Base-by-base conservation (phyloP, 2,888 invertebrate genomes). In the Nephrotoma flavescens region DNA sequence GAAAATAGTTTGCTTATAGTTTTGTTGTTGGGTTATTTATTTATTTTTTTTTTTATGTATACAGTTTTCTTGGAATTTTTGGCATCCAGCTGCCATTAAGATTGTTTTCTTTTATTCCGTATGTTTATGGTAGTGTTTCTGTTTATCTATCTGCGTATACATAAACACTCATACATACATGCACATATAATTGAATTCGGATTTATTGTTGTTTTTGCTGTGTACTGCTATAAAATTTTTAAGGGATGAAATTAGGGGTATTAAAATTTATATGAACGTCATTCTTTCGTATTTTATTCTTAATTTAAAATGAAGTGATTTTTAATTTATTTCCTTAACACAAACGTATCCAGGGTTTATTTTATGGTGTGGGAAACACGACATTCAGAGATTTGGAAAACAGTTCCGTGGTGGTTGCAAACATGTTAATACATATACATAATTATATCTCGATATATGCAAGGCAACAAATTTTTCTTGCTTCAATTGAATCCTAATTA, bases 31-130 rank as follows among this genome's bases (percentile, higher is more conserved):
- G 42, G 15, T 85, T 85, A 7, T 85, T 85, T 85, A 42, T 41
- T 52, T 42, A 31, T 83, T 85, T 85, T 42, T 85, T 15, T 85
- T 85, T 71, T 0, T 71, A 31, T 31, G 31, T 71, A 71, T 31
- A 71, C 44, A 44, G 47, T 86, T 85, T 86, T 86, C 86, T 86
- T 47, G 86, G 86, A 86, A 86, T 86, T 71, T 71, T 71, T 86
- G 86, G 45, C 86, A 86, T 86, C 45, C 86, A 86, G 86, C 86
- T 86, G 86, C 86, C 86, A 84, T 84, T 41, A 41, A 84, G 42
- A 42, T 41, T 84, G 41, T 84, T 84, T 84, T 84, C 42, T 84
- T 84, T 84, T 84, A 71, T 71, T 71, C 31, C 71, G 71, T 31
- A 31, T 71, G 71, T 71, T 71, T 71, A 71, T 71, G 71, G 71